phyloP scores from a whole-genome alignment of 2,797 vertebrate genomes.

The Anguilla obscura region DNA sequence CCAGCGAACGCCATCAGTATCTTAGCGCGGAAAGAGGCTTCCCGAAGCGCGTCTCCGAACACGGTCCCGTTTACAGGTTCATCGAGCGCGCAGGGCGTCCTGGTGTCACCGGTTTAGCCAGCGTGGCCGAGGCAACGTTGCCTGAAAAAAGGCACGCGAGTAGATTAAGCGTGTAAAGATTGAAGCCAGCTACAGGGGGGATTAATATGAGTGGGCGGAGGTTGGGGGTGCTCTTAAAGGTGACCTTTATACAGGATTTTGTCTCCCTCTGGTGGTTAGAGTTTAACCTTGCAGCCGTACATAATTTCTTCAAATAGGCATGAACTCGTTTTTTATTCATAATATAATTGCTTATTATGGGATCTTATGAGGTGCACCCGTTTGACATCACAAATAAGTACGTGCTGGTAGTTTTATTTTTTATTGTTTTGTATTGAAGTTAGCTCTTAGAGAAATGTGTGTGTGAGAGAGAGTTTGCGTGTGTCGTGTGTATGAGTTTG shows the following conservation, averaged over 20 bases:
- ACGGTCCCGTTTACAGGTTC: background rate
- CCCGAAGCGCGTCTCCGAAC: background rate
- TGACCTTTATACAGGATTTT: conserved; percentile 73
- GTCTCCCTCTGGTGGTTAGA: conserved; percentile 47
- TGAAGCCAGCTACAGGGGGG: conserved; percentile 57
- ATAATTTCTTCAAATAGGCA: background rate
- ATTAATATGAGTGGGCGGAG: conserved; percentile 54
- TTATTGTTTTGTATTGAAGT: background rate
- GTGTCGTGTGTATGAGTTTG: background rate
- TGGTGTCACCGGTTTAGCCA: conserved; percentile 10
- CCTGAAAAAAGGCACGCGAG: conserved; percentile 38
- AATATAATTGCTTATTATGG: background rate
- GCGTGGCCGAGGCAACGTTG: background rate
- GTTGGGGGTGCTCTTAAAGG: conserved; percentile 54
- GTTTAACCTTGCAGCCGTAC: background rate
- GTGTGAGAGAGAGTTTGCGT: background rate
- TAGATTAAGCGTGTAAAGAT: conserved; percentile 49
- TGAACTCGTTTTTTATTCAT: background rate
- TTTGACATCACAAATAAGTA: background rate
- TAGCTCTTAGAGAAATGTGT: background rate
- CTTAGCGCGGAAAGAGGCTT: background rate
- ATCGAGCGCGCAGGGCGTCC: background rate
- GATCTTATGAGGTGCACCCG: background rate
- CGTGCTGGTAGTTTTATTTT: background rate
- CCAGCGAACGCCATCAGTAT: background rate